These are phyloP conservation scores for Acleris literana DNA, from an alignment of 2,888 invertebrate species.

Conservation along the genomic window DNA sequence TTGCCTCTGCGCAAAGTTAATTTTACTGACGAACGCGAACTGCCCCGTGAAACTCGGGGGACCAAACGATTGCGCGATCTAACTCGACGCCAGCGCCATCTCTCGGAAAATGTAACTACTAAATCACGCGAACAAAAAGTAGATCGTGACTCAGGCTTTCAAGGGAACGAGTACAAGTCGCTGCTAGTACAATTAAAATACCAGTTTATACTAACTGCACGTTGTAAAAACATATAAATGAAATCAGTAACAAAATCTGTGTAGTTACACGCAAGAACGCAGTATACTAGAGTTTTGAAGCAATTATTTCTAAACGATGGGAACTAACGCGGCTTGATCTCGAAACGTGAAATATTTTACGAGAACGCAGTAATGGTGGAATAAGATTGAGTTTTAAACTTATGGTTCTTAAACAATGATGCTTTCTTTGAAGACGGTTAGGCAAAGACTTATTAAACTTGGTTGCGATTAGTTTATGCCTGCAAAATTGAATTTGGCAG, in stretches of 20 bases:
- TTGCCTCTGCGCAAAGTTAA: slow-evolving; percentile 94
- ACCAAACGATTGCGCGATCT: slow-evolving; percentile 54
- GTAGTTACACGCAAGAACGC: slow-evolving; percentile 20
- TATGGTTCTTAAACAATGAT: background rate
- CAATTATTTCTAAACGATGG: slow-evolving; percentile 32
- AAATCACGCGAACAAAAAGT: slow-evolving; percentile 21
- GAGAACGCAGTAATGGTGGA: slow-evolving; percentile 4
- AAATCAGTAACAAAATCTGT: slow-evolving; percentile 34
- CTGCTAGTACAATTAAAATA: slow-evolving; percentile 28
- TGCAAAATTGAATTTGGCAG: no score
- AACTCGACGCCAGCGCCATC: slow-evolving; percentile 52
- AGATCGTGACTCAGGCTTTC: slow-evolving; percentile 21
- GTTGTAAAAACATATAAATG: slow-evolving; percentile 34
- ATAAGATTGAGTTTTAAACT: slow-evolving; percentile 10
- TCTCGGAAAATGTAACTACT: slow-evolving; percentile 38
- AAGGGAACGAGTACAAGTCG: slow-evolving; percentile 14
- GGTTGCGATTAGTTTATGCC: no score
- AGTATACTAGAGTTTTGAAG: slow-evolving; percentile 24
- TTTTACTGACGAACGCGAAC: fast-evolving
- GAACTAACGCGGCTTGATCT: slow-evolving; percentile 23
- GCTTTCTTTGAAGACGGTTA: no score
- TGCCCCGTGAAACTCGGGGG: slow-evolving; percentile 25
- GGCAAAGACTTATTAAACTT: no score
- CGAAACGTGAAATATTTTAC: slow-evolving; percentile 21
- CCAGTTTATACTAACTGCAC: slow-evolving; percentile 21